phyloP scores from a whole-genome alignment of 2,888 invertebrate species.

The Drosophila ezoana region DNA sequence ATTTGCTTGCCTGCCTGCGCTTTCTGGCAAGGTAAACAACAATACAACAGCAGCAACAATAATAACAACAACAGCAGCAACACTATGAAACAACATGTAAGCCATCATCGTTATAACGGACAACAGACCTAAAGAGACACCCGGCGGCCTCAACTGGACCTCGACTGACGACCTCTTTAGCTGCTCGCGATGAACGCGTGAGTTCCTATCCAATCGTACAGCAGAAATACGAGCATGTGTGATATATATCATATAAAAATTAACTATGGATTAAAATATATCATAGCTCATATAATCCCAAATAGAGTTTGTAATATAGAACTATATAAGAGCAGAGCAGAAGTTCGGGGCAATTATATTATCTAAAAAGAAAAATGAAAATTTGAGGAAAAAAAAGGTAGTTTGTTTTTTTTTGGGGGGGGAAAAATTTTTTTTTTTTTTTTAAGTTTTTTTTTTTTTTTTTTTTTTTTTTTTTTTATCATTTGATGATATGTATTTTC shows the following conservation, averaged over 20 bases:
- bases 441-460: no score
- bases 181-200: conserved; percentile 42
- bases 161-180: conserved; percentile 39
- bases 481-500: no score
- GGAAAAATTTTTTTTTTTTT: no score
- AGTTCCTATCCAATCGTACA: conserved; percentile 8
- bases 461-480: no score
- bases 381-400: no score
- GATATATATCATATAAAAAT: background rate
- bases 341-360: no score
- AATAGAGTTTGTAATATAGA: no score
- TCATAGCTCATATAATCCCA: no score
- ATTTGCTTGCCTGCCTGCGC: conserved; percentile 70
- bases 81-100: conserved; percentile 60
- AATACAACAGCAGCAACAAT: conserved; percentile 51
- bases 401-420: no score
- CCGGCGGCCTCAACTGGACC: conserved; percentile 45
- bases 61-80: conserved; percentile 22
- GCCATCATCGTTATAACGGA: conserved; percentile 74
- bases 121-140: conserved; percentile 55
- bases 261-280: background rate
- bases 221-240: background rate
- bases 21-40: conserved; percentile 74
- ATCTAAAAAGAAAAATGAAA: no score
- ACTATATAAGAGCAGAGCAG: no score